phyloP scores from a whole-genome alignment of 2,113 vertebrate species.

The Clarias gariepinus region DNA sequence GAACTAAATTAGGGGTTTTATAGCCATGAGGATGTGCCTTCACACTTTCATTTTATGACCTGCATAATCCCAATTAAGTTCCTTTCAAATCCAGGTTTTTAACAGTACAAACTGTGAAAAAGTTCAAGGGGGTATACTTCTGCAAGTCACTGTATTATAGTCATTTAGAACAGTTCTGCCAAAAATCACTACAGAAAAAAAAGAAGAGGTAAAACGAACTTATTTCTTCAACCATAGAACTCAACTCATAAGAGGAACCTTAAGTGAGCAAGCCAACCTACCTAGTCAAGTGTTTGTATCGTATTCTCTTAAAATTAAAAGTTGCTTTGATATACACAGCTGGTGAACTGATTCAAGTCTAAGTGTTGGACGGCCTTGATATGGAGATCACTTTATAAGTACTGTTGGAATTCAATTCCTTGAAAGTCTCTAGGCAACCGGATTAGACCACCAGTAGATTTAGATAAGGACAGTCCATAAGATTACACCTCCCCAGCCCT shows the following conservation, averaged over 20 bases:
- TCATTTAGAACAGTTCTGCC: not conserved
- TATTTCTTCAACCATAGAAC: not conserved
- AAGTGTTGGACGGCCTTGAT: not conserved
- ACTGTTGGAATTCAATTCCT: not conserved
- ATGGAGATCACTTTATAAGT: not conserved
- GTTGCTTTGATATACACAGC: not conserved
- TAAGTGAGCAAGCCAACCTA: not conserved
- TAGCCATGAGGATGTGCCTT: not conserved
- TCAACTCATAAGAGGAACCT: not conserved
- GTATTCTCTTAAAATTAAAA: not conserved
- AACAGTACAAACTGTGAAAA: not conserved
- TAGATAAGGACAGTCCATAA: not conserved
- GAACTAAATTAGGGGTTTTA: not conserved
- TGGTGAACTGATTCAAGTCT: not conserved
- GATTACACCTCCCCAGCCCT: too few species aligned
- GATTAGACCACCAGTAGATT: constrained; percentile 10
- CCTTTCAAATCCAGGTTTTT: not conserved
- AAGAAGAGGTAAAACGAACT: not conserved
- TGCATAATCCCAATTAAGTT: not conserved
- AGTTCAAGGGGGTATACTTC: not conserved
- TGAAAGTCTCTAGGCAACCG: not conserved
- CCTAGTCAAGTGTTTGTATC: not conserved
- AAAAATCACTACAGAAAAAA: not conserved
- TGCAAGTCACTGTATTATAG: not conserved
- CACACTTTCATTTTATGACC: not conserved